phyloP scores from a whole-genome alignment of 2,113 vertebrate genomes.

The Sceloporus tristichus region DNA sequence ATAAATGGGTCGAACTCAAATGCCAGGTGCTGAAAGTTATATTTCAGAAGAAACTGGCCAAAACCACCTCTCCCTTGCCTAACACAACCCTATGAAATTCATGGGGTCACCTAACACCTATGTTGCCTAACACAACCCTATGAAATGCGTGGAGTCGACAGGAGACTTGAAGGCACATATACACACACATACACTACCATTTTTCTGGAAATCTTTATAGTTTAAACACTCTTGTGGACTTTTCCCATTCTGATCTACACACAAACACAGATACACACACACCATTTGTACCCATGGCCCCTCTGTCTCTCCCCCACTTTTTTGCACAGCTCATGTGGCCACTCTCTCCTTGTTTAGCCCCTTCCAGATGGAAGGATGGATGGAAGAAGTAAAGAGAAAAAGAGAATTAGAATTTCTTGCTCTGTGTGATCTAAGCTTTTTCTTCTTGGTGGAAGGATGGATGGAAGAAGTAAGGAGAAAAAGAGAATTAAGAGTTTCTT shows the following conservation, averaged over 20 bases:
- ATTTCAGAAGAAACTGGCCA: too few species aligned
- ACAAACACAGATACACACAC: neutral
- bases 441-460: too few species aligned
- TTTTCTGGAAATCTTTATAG: constrained; percentile 41
- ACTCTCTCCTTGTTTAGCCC: constrained; percentile 52
- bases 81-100: too few species aligned
- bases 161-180: too few species aligned
- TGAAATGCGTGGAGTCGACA: too few species aligned
- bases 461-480: too few species aligned
- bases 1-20: constrained; percentile 56
- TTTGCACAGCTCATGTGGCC: constrained; percentile 50
- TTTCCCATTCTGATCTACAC: constrained; percentile 1
- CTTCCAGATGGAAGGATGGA: constrained; percentile 6
- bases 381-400: constrained; percentile 26
- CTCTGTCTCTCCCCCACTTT: constrained; percentile 36
- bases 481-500: constrained; percentile 8
- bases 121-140: too few species aligned
- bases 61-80: too few species aligned
- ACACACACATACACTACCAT: neutral
- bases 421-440: too few species aligned
- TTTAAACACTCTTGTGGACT: neutral
- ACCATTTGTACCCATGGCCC: neutral
- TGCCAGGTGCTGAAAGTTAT: too few species aligned
- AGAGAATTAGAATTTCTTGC: neutral
- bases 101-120: too few species aligned